Evolutionary conservation across 2,888 invertebrate species (phyloP), one percentile per base, ranked within the genome.

Genomic region (Dioctria linearis): DNA sequence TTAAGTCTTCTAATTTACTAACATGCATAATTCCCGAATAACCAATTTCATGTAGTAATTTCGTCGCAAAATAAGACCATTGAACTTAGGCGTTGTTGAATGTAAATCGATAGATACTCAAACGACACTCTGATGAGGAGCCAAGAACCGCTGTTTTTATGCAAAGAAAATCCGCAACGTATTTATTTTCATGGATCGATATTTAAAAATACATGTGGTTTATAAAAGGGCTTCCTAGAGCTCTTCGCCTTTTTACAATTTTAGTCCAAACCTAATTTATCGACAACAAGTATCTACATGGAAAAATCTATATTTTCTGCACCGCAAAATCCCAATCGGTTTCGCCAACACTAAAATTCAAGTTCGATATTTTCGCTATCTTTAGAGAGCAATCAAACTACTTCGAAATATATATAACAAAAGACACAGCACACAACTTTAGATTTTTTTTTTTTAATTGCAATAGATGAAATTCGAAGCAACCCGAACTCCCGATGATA

Each of bases 71-170:
- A 54, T 71, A 71, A 11, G 46, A 71, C 46, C 46, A 8, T 46
- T 46, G 46, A 46, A 46, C 46, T 46, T 8, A 8, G 46, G 2
- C 8, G 5, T 8, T 8, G 5, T 5, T 8, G 2, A 5, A 46
- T 6, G 5, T 13, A 54, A 71, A 71, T 71, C 71, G 71, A 71
- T 71, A 71, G 71, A 37, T 42, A 69, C 54, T 8, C 71, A 71
- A 71, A 39, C 37, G 40, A 54, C 40, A 37, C 71, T 71, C 51
- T 71, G 71, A 51, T 71, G 51, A 71, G 40, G 37, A 39, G 71
- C 71, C 71, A 71, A 71, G 71, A 51, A 39, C 5, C 71, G 43
- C 25, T 54, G 40, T 54, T 39, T 49, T 71, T 71, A 54, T 39
- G 54, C 37, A 71, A 37, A 71, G 54, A 49, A 71, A 71, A 51